A percentile compares a stretch with the other conserved stretches of the same genome.
phyloP scores from a whole-genome alignment of 2,888 invertebrate species.

The Arctia plantaginis region DNA sequence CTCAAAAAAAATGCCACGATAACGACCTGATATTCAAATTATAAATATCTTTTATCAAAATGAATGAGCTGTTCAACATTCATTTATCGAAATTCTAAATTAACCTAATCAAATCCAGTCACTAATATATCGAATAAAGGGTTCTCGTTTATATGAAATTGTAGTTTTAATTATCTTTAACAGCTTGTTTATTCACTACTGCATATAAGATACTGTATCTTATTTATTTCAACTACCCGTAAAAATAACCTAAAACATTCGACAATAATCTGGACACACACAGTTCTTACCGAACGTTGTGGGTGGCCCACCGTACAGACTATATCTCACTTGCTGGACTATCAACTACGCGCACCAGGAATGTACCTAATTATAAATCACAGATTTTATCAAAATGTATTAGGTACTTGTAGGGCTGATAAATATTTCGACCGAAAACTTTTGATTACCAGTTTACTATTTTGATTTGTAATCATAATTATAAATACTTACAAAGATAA shows the following conservation, averaged over 20 bases:
- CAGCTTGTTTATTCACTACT: not conserved
- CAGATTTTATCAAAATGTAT: conserved; percentile 62
- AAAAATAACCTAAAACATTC: not conserved
- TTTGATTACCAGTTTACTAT: not conserved
- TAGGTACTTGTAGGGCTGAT: conserved; percentile 31
- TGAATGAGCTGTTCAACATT: too few species aligned
- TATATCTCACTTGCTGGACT: conserved; percentile 17
- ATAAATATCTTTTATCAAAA: too few species aligned
- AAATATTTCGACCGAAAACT: not conserved
- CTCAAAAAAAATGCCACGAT: too few species aligned
- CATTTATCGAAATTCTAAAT: too few species aligned
- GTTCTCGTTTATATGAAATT: too few species aligned
- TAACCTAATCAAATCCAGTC: not conserved
- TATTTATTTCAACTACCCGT: not conserved
- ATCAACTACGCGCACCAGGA: conserved; percentile 42
- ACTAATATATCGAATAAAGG: not conserved
- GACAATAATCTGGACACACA: not conserved
- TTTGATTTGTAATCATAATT: not conserved
- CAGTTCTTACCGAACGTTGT: not conserved
- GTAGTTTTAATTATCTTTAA: too few species aligned
- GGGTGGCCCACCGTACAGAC: conserved; percentile 20
- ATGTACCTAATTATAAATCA: conserved; percentile 62
- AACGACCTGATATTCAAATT: too few species aligned
- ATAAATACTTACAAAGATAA: not conserved
- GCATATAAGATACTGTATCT: not conserved